Conservation (phyloP, 2,888 invertebrate genomes). For the Ypsolopha scabrella region DNA sequence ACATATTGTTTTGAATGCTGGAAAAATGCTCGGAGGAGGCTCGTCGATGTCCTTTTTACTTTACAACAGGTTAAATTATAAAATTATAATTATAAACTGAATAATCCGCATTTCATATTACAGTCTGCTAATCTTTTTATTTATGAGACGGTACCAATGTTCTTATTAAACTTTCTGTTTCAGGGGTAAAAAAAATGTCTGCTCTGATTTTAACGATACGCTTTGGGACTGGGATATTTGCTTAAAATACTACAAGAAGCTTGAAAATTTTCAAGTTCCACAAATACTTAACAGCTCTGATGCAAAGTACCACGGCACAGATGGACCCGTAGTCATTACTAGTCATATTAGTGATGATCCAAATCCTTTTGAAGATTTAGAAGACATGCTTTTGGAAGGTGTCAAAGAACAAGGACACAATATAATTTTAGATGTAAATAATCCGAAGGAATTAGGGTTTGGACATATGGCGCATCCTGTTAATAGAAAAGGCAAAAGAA, state of each 20-base stretch:
- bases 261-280: neutral
- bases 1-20: neutral
- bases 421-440: neutral
- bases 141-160: no score
- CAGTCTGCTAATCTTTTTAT: no score
- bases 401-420: neutral
- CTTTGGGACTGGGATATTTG: neutral
- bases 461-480: neutral
- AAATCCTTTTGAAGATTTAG: neutral
- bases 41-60: conserved; percentile 8
- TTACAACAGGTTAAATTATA: conserved; percentile 16
- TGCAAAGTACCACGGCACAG: neutral
- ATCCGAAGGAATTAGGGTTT: neutral
- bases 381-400: neutral
- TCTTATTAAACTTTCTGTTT: no score
- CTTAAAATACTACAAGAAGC: neutral
- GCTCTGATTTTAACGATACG: neutral
- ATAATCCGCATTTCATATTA: no score
- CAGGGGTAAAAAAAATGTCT: neutral
- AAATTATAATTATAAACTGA: no score
- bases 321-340: neutral
- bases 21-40: conserved; percentile 4
- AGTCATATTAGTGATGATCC: neutral
- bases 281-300: neutral
- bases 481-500: conserved; percentile 2